Evolutionary conservation across 2,888 invertebrate species (phyloP).

Genomic region (Sepioteuthis lessoniana): DNA sequence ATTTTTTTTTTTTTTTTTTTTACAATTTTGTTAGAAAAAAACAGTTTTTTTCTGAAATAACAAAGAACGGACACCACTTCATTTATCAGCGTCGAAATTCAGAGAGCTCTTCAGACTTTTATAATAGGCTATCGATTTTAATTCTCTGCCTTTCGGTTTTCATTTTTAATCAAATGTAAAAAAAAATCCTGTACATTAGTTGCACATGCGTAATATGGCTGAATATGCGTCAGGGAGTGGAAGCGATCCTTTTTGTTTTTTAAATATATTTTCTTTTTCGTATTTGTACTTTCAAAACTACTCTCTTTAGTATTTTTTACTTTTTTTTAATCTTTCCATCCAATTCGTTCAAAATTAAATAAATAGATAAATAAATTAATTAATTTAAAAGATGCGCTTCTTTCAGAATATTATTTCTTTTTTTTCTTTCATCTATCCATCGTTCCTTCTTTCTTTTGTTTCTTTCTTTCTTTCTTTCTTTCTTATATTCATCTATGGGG

Average conservation of each 20-base stretch:
- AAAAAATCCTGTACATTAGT: neutral
- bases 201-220: neutral
- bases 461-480: neutral
- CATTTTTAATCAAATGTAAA: neutral
- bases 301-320: no score
- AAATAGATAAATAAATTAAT: no score
- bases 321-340: no score
- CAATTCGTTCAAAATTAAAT: no score
- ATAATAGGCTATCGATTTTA: slow-evolving; percentile 23
- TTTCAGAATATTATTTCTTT: no score
- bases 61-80: neutral
- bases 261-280: neutral
- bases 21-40: no score
- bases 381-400: no score
- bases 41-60: neutral
- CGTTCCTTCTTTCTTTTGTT: neutral
- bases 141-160: neutral
- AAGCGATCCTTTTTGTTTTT: neutral
- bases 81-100: neutral
- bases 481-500: neutral
- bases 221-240: neutral
- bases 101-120: neutral
- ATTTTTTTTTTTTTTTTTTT: neutral
- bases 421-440: neutral
- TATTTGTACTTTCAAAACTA: neutral